Percentiles rank a stretch among this genome's conserved stretches.
phyloP scores from a whole-genome alignment of 2,797 vertebrate genomes.

The Vultur gryphus region DNA sequence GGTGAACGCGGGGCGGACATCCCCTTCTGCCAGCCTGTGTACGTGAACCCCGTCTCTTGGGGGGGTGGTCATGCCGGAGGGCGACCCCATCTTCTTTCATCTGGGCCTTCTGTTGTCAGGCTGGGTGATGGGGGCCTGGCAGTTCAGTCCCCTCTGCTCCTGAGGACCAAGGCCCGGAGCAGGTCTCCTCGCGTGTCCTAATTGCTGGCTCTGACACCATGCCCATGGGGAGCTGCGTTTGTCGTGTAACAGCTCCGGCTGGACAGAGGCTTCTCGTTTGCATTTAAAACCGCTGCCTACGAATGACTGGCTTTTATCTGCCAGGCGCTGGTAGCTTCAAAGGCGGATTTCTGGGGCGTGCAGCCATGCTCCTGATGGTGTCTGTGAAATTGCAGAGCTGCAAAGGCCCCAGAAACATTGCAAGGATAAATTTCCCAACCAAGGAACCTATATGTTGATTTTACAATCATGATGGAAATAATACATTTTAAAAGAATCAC shows the following conservation, averaged over 20 bases:
- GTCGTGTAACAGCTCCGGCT: background rate
- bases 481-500: rapidly evolving
- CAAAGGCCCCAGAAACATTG: rapidly evolving
- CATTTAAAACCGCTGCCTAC: background rate
- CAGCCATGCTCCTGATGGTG: rapidly evolving
- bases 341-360: background rate
- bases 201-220: background rate
- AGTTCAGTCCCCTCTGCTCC: background rate
- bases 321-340: background rate
- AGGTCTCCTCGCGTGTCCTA: rapidly evolving
- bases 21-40: background rate
- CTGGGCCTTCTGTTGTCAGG: background rate
- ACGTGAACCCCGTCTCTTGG: rapidly evolving
- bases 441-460: background rate
- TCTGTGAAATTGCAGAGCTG: background rate
- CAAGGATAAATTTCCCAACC: background rate
- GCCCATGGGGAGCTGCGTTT: background rate
- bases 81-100: rapidly evolving
- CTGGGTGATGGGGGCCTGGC: background rate
- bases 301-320: background rate
- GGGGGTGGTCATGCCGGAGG: rapidly evolving
- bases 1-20: rapidly evolving
- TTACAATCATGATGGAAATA: background rate
- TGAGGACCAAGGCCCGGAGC: background rate
- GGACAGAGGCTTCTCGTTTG: background rate